These are phyloP conservation scores for Zophobas morio DNA, from an alignment of 1,140 invertebrate species.

Conservation along the genomic window DNA sequence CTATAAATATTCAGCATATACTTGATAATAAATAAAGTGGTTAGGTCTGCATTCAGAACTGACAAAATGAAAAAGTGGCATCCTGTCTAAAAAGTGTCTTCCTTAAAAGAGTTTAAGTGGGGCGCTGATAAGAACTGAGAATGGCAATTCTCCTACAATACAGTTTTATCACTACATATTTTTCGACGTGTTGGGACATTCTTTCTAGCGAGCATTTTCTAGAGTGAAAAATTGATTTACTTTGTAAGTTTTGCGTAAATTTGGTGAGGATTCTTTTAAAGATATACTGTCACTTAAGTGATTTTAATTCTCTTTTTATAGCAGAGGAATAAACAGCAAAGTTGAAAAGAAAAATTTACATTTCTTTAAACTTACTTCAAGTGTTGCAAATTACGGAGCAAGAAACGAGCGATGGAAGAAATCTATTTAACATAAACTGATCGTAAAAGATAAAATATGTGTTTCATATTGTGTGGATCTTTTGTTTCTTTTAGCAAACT, in stretches of 20 bases:
- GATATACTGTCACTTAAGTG: conserved; percentile 21
- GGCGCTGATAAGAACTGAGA: conserved; percentile 43
- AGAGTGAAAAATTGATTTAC: conserved; percentile 45
- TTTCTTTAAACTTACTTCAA: conserved; percentile 13
- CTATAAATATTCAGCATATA: conserved; percentile 43
- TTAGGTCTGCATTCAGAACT: conserved; percentile 21
- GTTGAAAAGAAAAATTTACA: conserved; percentile 26
- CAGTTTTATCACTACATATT: conserved; percentile 47
- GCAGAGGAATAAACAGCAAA: conserved; percentile 13
- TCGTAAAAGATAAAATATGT: background rate
- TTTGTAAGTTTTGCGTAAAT: conserved; percentile 35
- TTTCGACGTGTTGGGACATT: conserved; percentile 46
- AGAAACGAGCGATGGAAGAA: background rate
- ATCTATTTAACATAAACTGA: background rate
- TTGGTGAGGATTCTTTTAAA: conserved; percentile 13
- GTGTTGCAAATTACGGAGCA: background rate
- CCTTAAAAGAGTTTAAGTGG: conserved; percentile 46
- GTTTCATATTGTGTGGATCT: too few relatives aligned
- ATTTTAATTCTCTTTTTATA: conserved; percentile 35
- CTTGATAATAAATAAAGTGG: conserved; percentile 44
- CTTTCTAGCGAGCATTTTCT: conserved; percentile 20
- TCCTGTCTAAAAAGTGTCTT: conserved; percentile 36
- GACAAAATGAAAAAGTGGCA: conserved; percentile 45
- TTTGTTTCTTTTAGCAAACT: too few relatives aligned
- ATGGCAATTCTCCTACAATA: conserved; percentile 47